Conservation (phyloP, 2,888 invertebrate genomes). For the Idaea aversata region DNA sequence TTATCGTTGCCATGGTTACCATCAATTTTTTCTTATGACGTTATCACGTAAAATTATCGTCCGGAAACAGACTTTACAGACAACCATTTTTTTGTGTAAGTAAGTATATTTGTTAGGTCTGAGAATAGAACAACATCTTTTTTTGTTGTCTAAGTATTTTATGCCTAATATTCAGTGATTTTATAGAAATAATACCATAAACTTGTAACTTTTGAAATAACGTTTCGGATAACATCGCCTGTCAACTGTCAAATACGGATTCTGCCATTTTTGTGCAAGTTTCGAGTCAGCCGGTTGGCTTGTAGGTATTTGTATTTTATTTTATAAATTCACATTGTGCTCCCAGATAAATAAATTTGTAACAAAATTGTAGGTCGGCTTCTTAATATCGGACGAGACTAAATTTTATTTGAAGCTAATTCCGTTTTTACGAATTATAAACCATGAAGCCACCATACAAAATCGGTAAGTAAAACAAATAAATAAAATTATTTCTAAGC, state of each 20-base stretch:
- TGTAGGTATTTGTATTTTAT: not conserved
- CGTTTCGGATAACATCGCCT: not conserved
- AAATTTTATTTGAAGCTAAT: not conserved
- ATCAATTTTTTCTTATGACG: too few relatives aligned
- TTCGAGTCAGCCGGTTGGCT: not conserved
- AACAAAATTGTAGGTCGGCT: not conserved
- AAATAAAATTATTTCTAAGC: not conserved
- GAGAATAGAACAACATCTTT: too few relatives aligned
- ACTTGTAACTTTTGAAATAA: not conserved
- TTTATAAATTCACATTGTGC: not conserved
- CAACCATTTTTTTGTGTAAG: too few relatives aligned
- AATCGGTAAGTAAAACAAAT: constrained; percentile 56
- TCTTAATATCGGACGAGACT: not conserved
- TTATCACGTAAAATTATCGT: too few relatives aligned
- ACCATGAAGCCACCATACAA: constrained; percentile 71
- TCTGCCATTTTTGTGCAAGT: not conserved
- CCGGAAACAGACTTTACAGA: too few relatives aligned
- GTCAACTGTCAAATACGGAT: not conserved
- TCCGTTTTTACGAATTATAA: not conserved
- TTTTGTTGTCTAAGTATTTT: too few relatives aligned
- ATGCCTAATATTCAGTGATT: too few relatives aligned
- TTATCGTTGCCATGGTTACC: too few relatives aligned
- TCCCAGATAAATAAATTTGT: not conserved
- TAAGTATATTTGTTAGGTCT: too few relatives aligned
- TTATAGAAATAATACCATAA: too few relatives aligned